phyloP scores from a whole-genome alignment of 1,140 invertebrate genomes.

The Halyomorpha halys region DNA sequence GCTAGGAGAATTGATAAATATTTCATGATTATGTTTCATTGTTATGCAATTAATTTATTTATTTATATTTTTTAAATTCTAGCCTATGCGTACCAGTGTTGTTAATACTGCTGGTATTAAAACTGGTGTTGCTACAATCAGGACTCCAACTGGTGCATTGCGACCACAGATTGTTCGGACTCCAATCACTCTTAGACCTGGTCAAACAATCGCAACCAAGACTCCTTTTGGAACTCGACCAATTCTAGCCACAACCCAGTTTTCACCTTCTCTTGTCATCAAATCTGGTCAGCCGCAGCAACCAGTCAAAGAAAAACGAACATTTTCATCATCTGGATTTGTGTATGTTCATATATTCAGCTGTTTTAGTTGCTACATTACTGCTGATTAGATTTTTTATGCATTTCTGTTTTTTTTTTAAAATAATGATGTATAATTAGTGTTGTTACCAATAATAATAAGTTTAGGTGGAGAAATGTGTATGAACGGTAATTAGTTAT shows the following conservation, averaged over 20 bases:
- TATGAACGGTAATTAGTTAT: too few species aligned
- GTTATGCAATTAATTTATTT: background rate
- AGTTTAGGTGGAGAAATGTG: too few species aligned
- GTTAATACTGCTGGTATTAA: conserved; percentile 25
- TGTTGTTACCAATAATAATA: too few species aligned
- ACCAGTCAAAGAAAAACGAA: conserved; percentile 52
- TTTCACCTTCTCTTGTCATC: conserved; percentile 21
- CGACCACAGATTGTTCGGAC: conserved; percentile 27
- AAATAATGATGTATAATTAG: too few species aligned
- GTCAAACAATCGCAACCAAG: conserved; percentile 13
- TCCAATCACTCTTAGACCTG: conserved; percentile 22
- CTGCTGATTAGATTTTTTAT: too few species aligned
- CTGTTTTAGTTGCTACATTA: too few species aligned
- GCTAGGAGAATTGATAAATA: too few species aligned
- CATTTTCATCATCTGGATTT: conserved; percentile 44
- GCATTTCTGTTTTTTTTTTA: too few species aligned
- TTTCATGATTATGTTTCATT: background rate
- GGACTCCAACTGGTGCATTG: conserved; percentile 32
- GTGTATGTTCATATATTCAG: conserved; percentile 35
- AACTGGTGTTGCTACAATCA: conserved; percentile 35
- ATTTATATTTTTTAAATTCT: conserved; percentile 21
- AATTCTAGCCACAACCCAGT: conserved; percentile 22
- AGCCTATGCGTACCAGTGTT: conserved; percentile 42
- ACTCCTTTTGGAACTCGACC: background rate
- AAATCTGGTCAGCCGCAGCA: conserved; percentile 13